These are phyloP conservation scores for Meda fulgida DNA, from an alignment of 2,797 vertebrate species.

Conservation along the genomic window DNA sequence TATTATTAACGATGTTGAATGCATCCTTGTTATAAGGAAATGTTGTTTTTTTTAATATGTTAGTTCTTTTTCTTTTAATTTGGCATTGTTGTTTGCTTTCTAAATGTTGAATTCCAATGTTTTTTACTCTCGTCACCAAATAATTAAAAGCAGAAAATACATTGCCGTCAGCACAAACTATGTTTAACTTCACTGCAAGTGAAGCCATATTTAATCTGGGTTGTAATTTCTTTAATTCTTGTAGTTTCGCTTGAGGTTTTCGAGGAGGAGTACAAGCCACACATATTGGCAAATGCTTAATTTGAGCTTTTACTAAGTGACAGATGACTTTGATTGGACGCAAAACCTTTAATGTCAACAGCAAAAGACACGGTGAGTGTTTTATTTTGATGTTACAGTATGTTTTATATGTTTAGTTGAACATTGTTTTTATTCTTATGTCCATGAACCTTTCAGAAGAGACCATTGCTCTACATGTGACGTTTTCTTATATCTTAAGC, in stretches of 20 bases:
- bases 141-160: too few relatives aligned
- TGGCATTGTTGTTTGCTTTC: too few relatives aligned
- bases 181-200: too few relatives aligned
- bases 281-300: not conserved
- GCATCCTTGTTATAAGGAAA: too few relatives aligned
- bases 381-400: too few relatives aligned
- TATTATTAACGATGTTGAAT: not conserved
- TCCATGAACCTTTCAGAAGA: not conserved
- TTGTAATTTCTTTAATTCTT: not conserved
- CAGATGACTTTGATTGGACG: not conserved
- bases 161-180: too few relatives aligned
- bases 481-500: slow-evolving; percentile 19
- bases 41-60: too few relatives aligned
- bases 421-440: not conserved
- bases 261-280: not conserved
- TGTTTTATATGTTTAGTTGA: not conserved
- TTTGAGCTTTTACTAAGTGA: not conserved
- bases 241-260: slow-evolving; percentile 1
- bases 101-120: too few relatives aligned
- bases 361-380: not conserved
- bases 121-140: too few relatives aligned
- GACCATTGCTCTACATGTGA: not conserved
- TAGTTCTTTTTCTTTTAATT: too few relatives aligned
- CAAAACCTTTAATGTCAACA: not conserved
- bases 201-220: not conserved